Conservation (phyloP, 2,113 vertebrate species). For the Pangasianodon gigas region DNA sequence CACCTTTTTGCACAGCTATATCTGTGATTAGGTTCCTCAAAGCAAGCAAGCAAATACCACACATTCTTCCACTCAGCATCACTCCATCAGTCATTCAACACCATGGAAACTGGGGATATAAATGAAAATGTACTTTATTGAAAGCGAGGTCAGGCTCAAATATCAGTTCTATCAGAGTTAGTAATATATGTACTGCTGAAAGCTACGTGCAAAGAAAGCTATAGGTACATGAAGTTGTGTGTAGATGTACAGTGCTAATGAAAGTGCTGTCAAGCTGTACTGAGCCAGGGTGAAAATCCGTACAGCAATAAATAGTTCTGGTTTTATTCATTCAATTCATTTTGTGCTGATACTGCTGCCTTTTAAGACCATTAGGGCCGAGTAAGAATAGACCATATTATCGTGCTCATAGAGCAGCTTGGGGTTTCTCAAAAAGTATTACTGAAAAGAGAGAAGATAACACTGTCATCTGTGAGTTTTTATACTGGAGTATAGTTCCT, state of each 20-base stretch:
- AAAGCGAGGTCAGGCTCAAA: slow-evolving; percentile 30
- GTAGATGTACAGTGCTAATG: neutral
- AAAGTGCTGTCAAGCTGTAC: neutral
- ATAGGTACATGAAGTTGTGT: neutral
- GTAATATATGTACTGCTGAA: slow-evolving; percentile 23
- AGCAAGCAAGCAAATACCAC: neutral
- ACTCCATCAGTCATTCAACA: slow-evolving; percentile 15
- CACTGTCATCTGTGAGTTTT: neutral
- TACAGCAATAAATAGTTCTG: neutral
- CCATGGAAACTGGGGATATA: slow-evolving; percentile 40
- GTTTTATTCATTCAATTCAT: slow-evolving; percentile 8
- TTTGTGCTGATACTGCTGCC: neutral
- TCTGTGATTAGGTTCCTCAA: slow-evolving; percentile 6
- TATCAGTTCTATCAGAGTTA: neutral
- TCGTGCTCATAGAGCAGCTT: neutral
- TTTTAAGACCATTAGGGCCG: neutral
- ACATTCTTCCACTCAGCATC: neutral
- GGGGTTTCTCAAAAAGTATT: neutral
- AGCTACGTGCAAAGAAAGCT: neutral
- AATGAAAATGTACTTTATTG: slow-evolving; percentile 15
- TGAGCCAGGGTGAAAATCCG: neutral
- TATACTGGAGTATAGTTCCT: neutral
- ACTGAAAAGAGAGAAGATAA: neutral
- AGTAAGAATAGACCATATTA: neutral
- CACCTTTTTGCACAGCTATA: neutral